Evolutionary conservation across 64 coral and sea anemone genomes (phyloP), one percentile per base, ranked within the genome.

Genomic region (Cladopsammia gracilis): DNA sequence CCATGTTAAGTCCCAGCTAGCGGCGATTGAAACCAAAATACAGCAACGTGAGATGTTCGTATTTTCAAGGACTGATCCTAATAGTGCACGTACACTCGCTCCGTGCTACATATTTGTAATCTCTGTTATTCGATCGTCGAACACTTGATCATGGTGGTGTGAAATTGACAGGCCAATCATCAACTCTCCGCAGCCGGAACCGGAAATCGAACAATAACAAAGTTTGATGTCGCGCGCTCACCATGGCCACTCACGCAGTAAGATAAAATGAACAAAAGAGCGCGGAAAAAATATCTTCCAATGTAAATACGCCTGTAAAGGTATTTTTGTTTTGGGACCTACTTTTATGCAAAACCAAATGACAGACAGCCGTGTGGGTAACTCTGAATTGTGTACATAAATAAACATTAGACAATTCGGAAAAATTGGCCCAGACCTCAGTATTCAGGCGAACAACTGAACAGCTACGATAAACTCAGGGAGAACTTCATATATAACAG

Each of bases 1-100:
- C 91, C 91, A 93, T 93, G 4, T 89, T 89, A 22, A 61, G 42
- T 50, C 60, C 45, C 45, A 68, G 53, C 23, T n/a, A 56, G 26
- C 49, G 25, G 58, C 20, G 46, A 68, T n/a, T 16, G 80, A 67
- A 50, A 25, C n/a, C 46, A 84, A 84, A 68, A 49, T 52, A 84
- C 1, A 43, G 60, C 59, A 68, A 67, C 60, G 42, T 51, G 42
- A 66, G 44, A 84, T 62, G 16, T 15, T 8, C 19, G 59, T 43
- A 46, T 72, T 72, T 9, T 68, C 0, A 12, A 24, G 19, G 3
- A 51, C 7, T 22, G 46, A 48, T 52, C 58, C 22, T 19, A 3
- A 50, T 20, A 10, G 60, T 2, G 46, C 80, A n/a, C 61, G 10
- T 50, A 7, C 45, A 16, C 6, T 72, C 47, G 46, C 62, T 15